Percentiles rank a stretch among this genome's conserved stretches.
phyloP scores from a whole-genome alignment of 1,140 invertebrate species.

The Drosophila ohnishii region DNA sequence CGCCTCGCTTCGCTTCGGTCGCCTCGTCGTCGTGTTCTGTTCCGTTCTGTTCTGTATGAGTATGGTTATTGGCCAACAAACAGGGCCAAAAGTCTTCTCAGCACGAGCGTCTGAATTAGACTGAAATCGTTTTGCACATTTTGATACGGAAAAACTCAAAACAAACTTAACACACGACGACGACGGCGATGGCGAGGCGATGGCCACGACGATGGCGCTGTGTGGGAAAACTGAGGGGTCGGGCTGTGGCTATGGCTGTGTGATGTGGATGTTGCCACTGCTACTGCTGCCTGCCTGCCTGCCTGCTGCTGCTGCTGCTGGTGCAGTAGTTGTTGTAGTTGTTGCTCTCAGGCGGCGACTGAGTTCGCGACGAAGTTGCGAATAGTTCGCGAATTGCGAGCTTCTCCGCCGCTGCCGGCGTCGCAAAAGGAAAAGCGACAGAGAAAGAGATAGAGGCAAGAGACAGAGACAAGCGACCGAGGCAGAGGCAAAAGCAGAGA shows the following conservation, averaged over 20 bases:
- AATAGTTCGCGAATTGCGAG: conserved; percentile 61
- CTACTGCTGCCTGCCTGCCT: conserved; percentile 20
- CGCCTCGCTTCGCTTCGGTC: conserved; percentile 8
- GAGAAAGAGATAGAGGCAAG: conserved; percentile 30
- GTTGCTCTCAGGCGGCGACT: conserved; percentile 66
- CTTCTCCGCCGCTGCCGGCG: conserved; percentile 49
- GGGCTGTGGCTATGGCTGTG: conserved; percentile 14
- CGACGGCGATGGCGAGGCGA: conserved; percentile 42
- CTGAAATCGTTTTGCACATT: conserved; percentile 83
- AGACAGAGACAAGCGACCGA: conserved; percentile 8
- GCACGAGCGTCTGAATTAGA: conserved; percentile 83
- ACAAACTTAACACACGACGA: conserved; percentile 74
- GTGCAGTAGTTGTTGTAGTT: conserved; percentile 43
- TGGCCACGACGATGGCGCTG: conserved; percentile 51
- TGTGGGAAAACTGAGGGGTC: conserved; percentile 59
- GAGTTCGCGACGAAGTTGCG: conserved; percentile 72
- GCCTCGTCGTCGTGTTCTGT: conserved; percentile 19
- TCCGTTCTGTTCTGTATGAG: conserved; percentile 27
- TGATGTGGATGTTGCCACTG: conserved; percentile 34
- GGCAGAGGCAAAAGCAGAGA: conserved; percentile 18
- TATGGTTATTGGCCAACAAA: conserved; percentile 56
- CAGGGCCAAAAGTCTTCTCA: conserved; percentile 83
- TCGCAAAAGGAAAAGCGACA: conserved; percentile 39
- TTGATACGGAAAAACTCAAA: conserved; percentile 83
- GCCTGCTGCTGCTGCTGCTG: conserved; percentile 11